A percentile compares a stretch with the other conserved stretches of the same genome.
Conservation (phyloP, 2,797 vertebrate genomes). For the Macroramphosus scolopax region DNA sequence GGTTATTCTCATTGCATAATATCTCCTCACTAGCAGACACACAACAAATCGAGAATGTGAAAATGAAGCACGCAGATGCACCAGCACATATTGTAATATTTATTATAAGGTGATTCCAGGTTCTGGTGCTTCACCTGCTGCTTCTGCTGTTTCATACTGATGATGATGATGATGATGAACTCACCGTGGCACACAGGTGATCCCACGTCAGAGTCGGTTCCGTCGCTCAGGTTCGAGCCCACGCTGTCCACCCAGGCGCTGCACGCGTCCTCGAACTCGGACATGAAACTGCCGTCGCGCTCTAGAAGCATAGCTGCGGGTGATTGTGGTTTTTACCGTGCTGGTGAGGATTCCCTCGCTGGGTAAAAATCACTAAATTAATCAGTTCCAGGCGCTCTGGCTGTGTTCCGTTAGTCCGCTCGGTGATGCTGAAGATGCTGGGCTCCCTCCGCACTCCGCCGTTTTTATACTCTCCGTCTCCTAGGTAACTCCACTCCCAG, state of each 20-base stretch:
- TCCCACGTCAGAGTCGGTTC: slow-evolving; percentile 54
- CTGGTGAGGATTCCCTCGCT: slow-evolving; percentile 31
- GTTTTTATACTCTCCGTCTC: slow-evolving; percentile 84
- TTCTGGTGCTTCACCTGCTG: too few species aligned
- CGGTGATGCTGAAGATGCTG: slow-evolving; percentile 56
- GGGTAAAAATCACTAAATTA: too few species aligned
- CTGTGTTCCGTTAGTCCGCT: slow-evolving; percentile 15
- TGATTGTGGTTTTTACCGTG: too few species aligned
- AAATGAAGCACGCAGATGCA: too few species aligned
- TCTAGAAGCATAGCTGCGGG: slow-evolving; percentile 62
- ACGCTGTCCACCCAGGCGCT: slow-evolving; percentile 75
- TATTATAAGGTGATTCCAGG: too few species aligned
- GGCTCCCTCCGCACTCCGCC: slow-evolving; percentile 29
- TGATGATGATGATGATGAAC: neutral
- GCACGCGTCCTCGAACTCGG: slow-evolving; percentile 73
- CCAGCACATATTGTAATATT: too few species aligned
- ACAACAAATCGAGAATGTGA: too few species aligned
- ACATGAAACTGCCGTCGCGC: slow-evolving; percentile 71
- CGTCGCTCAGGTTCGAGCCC: slow-evolving; percentile 60
- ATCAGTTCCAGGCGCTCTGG: neutral
- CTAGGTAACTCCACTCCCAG: slow-evolving; percentile 78
- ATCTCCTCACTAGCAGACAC: slow-evolving; percentile 12
- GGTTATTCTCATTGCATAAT: slow-evolving; percentile 54
- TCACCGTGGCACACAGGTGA: slow-evolving; percentile 65
- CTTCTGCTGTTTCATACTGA: too few species aligned